These are phyloP conservation scores for Amitus sp. DNA, from an alignment of 2,888 invertebrate species.

Conservation along the genomic window DNA sequence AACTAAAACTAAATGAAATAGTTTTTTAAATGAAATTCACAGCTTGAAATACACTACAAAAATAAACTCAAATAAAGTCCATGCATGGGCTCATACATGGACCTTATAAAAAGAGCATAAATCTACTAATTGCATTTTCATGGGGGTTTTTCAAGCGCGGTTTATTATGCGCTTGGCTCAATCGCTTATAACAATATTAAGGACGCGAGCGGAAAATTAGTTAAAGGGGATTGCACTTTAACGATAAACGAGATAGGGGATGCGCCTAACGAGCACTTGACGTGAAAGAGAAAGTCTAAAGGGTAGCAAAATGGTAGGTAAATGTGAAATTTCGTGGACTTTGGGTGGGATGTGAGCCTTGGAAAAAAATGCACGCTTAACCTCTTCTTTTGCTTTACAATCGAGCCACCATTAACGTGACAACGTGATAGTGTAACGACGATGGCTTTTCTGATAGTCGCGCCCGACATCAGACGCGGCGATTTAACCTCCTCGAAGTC, in stretches of 20 bases:
- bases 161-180: too few species aligned
- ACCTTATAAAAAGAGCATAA: too few species aligned
- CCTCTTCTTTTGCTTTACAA: constrained; percentile 17
- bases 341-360: constrained; percentile 27
- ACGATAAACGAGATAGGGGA: constrained; percentile 31
- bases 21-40: too few species aligned
- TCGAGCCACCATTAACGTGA: constrained; percentile 30
- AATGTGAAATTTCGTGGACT: constrained; percentile 33
- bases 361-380: constrained; percentile 15
- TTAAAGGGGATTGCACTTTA: constrained; percentile 24
- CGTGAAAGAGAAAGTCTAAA: constrained; percentile 25
- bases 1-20: too few species aligned
- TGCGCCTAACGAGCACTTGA: constrained; percentile 36
- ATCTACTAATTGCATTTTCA: too few species aligned
- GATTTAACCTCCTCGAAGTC: constrained; percentile 9
- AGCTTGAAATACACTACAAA: too few species aligned
- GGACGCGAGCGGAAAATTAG: constrained; percentile 22
- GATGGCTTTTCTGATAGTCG: constrained; percentile 29
- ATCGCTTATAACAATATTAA: background rate
- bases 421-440: constrained; percentile 33
- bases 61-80: too few species aligned
- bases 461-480: constrained; percentile 12
- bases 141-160: too few species aligned
- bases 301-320: constrained; percentile 35
- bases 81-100: too few species aligned